A percentile compares a stretch with the other conserved stretches of the same genome.
Conservation (phyloP, 2,113 vertebrate genomes). For the Mohoua ochrocephala region DNA sequence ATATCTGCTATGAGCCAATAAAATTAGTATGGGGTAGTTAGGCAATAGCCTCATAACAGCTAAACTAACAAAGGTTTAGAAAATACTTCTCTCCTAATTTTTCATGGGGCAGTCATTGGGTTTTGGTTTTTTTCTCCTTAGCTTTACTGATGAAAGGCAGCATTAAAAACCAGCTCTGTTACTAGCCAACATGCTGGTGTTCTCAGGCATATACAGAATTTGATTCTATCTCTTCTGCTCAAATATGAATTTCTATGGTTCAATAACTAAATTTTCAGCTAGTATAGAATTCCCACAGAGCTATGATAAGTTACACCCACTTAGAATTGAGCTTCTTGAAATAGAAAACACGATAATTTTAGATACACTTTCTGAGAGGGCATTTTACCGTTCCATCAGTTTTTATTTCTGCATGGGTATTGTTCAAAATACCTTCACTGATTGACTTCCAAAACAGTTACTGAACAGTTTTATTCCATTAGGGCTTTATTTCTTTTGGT, state of each 20-base stretch:
- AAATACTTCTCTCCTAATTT: constrained; percentile 50
- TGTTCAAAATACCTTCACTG: background rate
- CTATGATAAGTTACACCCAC: background rate
- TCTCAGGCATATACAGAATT: background rate
- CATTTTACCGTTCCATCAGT: background rate
- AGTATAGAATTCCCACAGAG: background rate
- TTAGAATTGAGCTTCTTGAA: background rate
- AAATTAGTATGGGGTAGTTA: constrained; percentile 20
- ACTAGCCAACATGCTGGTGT: background rate
- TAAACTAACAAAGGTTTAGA: constrained; percentile 51
- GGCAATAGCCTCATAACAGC: constrained; percentile 26
- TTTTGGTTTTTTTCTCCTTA: background rate
- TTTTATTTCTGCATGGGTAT: background rate
- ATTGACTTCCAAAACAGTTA: background rate
- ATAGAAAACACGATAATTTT: background rate
- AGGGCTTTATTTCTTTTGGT: background rate
- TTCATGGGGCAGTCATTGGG: background rate
- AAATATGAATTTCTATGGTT: background rate
- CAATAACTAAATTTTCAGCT: background rate
- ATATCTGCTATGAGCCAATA: constrained; percentile 30
- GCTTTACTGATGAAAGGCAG: background rate
- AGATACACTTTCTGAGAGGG: background rate
- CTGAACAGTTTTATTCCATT: background rate
- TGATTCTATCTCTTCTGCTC: background rate
- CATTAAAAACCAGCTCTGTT: background rate